These are phyloP conservation scores for Tympanuchus pallidicinctus DNA, from an alignment of 2,113 vertebrate genomes.

Conservation along the genomic window DNA sequence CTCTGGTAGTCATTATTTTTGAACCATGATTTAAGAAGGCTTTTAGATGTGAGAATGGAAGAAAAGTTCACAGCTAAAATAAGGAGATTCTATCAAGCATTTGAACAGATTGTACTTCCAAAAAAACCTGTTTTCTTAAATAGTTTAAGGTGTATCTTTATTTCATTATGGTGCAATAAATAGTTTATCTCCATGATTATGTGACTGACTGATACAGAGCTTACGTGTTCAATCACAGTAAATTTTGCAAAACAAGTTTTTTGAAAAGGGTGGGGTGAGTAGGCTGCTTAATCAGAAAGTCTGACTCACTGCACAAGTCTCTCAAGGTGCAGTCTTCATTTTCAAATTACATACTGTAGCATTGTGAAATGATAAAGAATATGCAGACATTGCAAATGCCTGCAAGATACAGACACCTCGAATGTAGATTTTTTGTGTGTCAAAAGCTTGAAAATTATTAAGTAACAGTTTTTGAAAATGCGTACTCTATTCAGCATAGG, in stretches of 20 bases:
- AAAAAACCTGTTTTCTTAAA: neutral
- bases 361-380: neutral
- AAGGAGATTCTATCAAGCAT: neutral
- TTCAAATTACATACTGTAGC: neutral
- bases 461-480: neutral
- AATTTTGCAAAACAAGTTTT: constrained; percentile 6
- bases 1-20: neutral
- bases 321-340: neutral
- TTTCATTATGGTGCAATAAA: neutral
- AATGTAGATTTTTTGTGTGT: neutral
- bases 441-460: neutral
- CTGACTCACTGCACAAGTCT: neutral
- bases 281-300: constrained; percentile 38
- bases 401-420: neutral
- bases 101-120: neutral
- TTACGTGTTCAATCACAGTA: neutral
- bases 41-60: neutral
- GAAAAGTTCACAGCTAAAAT: neutral
- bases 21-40: neutral
- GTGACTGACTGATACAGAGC: neutral
- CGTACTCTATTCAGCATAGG: neutral
- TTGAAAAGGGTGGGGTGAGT: neutral
- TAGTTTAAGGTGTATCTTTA: neutral
- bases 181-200: neutral
- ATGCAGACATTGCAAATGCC: neutral